phyloP scores from a whole-genome alignment of 2,888 invertebrate genomes.

The Priocnemis perturbator region DNA sequence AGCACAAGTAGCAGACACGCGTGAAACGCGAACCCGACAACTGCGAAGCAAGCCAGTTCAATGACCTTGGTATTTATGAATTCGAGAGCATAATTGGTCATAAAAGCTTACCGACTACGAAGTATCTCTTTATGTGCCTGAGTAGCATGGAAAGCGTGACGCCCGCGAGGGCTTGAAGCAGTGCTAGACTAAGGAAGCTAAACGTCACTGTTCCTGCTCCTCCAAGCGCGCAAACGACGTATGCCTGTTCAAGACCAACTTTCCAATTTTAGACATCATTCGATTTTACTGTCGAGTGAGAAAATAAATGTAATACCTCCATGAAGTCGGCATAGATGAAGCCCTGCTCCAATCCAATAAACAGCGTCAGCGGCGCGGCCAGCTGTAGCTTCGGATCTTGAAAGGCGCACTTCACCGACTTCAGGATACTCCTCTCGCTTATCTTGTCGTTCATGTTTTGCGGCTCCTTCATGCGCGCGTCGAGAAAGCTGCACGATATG shows the following conservation, averaged over 20 bases:
- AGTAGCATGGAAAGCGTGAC: conserved; percentile 88
- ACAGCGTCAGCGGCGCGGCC: conserved; percentile 86
- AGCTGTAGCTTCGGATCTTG: conserved; percentile 82
- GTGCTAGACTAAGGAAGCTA: conserved; percentile 84
- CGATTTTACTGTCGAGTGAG: neutral
- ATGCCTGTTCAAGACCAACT: conserved; percentile 79
- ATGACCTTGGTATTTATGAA: neutral
- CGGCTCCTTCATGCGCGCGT: conserved; percentile 69
- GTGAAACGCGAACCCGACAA: conserved; percentile 88
- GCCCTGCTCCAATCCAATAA: conserved; percentile 90
- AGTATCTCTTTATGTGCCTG: conserved; percentile 84
- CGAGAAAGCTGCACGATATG: conserved; percentile 70
- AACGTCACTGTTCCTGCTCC: conserved; percentile 83
- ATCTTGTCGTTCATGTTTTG: conserved; percentile 57
- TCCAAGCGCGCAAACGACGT: conserved; percentile 88
- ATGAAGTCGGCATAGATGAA: conserved; percentile 90
- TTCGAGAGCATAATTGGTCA: neutral
- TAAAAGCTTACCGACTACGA: conserved; percentile 80
- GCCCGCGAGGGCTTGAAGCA: conserved; percentile 85
- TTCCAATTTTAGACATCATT: too few species aligned
- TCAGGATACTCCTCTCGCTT: conserved; percentile 65
- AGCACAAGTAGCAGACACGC: conserved; percentile 86
- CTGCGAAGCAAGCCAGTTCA: conserved; percentile 71
- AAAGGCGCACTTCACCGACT: conserved; percentile 77
- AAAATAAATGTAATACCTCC: conserved; percentile 77